Conservation (phyloP, 2,113 vertebrate genomes). For the Toxotes jaculatrix region DNA sequence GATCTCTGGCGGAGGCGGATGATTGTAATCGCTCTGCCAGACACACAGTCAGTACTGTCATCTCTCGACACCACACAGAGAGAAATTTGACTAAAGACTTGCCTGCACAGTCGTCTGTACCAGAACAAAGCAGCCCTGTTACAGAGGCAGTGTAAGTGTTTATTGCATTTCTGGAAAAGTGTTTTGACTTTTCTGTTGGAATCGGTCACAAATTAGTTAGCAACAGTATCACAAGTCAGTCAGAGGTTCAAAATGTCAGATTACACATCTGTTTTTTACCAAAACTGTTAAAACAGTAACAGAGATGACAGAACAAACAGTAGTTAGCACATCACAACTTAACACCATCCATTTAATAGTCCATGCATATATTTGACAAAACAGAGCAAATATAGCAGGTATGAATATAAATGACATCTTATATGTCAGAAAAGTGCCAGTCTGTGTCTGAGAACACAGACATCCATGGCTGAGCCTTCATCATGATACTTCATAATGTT, state of each 20-base stretch:
- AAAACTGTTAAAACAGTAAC: not conserved
- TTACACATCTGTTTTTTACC: not conserved
- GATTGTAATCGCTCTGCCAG: not conserved
- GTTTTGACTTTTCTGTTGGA: not conserved
- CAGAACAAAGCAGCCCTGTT: not conserved
- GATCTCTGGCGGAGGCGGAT: not conserved
- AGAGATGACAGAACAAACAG: not conserved
- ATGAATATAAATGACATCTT: not conserved
- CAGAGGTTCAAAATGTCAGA: not conserved
- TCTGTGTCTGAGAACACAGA: not conserved
- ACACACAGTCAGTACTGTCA: not conserved
- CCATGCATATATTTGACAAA: too few species aligned
- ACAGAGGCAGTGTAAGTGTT: not conserved
- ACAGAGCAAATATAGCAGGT: too few species aligned
- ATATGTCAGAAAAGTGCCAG: not conserved
- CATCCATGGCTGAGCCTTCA: not conserved
- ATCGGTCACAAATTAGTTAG: not conserved
- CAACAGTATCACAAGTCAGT: not conserved
- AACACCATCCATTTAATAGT: not conserved
- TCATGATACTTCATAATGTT: not conserved
- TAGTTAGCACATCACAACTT: too few species aligned
- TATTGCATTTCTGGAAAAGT: conserved; percentile 24
- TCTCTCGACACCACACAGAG: not conserved
- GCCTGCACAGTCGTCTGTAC: not conserved
- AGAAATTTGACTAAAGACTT: not conserved